A percentile compares a stretch with the other conserved stretches of the same genome.
These are phyloP conservation scores for Oreochromis tanganicae DNA, from an alignment of 2,113 vertebrate species.

Conservation along the genomic window DNA sequence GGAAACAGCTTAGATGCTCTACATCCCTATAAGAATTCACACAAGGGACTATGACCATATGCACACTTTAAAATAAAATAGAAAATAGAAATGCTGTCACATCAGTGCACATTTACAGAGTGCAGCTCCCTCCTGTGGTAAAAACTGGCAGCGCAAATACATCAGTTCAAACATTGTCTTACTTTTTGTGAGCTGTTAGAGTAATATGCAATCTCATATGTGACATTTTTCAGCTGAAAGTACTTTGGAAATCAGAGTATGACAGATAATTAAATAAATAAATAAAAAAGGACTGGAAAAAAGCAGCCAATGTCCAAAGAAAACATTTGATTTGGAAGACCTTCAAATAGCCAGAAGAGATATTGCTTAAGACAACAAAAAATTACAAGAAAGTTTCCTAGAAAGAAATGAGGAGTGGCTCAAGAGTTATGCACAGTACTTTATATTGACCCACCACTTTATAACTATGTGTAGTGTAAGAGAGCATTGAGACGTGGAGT, in stretches of 20 bases:
- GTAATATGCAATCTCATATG: not conserved
- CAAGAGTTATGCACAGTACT: not conserved
- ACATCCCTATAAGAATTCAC: not conserved
- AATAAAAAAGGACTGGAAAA: not conserved
- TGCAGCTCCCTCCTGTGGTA: conserved; percentile 55
- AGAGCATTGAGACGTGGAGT: too few species aligned
- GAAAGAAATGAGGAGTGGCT: not conserved
- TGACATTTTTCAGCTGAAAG: not conserved
- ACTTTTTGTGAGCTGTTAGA: not conserved
- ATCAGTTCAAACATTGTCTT: not conserved
- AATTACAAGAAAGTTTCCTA: not conserved
- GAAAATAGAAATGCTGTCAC: not conserved
- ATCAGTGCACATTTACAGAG: not conserved
- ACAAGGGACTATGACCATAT: not conserved
- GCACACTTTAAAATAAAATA: not conserved
- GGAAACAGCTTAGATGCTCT: not conserved
- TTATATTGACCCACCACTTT: too few species aligned
- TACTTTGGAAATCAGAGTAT: not conserved
- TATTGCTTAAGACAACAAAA: not conserved
- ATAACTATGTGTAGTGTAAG: too few species aligned
- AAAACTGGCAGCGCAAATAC: not conserved
- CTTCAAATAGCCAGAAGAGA: not conserved
- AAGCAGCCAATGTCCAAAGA: not conserved
- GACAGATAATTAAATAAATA: not conserved
- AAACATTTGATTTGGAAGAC: not conserved